phyloP scores from a whole-genome alignment of 2,888 invertebrate species.

The Amphimallon solstitiale region DNA sequence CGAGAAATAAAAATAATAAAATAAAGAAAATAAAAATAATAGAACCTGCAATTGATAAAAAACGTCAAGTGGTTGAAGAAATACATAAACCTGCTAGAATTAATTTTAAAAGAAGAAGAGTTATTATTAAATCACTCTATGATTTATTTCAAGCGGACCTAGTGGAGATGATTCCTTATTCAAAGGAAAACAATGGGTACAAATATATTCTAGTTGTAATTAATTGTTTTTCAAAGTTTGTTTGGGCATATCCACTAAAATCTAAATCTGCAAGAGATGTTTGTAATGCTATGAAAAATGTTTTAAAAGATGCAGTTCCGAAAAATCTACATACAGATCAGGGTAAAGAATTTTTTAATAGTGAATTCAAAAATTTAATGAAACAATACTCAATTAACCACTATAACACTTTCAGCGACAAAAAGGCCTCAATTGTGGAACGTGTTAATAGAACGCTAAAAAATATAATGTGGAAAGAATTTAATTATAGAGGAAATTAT shows the following conservation, averaged over 20 bases:
- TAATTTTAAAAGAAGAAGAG: slow-evolving; percentile 53
- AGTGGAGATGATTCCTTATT: slow-evolving; percentile 54
- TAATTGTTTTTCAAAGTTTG: slow-evolving; percentile 57
- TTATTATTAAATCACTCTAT: slow-evolving; percentile 54
- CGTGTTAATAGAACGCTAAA: slow-evolving; percentile 41
- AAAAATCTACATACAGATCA: slow-evolving; percentile 50
- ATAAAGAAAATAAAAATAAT: background rate
- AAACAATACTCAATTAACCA: slow-evolving; percentile 44
- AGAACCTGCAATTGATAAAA: background rate
- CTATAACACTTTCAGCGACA: slow-evolving; percentile 40
- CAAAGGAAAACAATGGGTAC: slow-evolving; percentile 51
- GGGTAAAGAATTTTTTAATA: slow-evolving; percentile 52
- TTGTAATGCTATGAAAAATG: slow-evolving; percentile 48
- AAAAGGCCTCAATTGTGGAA: slow-evolving; percentile 43
- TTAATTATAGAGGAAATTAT: background rate
- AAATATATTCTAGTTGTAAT: slow-evolving; percentile 54
- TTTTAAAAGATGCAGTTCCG: slow-evolving; percentile 31
- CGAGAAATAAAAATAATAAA: background rate
- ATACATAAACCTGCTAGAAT: slow-evolving; percentile 50
- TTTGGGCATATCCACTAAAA: slow-evolving; percentile 54
- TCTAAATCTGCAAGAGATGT: slow-evolving; percentile 51
- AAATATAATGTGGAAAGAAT: too few relatives aligned
- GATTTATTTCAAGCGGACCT: slow-evolving; percentile 61
- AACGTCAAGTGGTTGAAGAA: slow-evolving; percentile 16
- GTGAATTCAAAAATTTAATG: slow-evolving; percentile 45